Evolutionary conservation across 2,888 invertebrate species (phyloP), one percentile per base, ranked within the genome.

Genomic region (Drosophila anomalata): DNA sequence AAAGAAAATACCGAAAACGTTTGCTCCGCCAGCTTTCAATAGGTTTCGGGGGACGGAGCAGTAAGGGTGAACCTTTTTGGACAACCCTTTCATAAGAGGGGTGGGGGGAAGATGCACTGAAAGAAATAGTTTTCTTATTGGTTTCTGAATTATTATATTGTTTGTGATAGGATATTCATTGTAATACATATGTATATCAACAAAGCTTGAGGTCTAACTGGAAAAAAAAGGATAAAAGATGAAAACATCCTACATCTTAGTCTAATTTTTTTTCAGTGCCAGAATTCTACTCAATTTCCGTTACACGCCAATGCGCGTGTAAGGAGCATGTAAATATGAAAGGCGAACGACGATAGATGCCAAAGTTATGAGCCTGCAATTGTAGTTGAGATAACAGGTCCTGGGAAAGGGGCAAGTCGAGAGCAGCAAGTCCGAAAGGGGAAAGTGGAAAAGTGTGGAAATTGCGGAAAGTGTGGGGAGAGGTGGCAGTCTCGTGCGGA

Each of bases 291-390:
- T 81, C 81, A 73, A 80, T 83, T 84, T 81, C 82, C 79, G 82
- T 81, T 82, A 79, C 82, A 79, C 77, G 76, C 77, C 82, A 81
- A 76, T 82, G 82, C 82, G 82, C 85, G 79, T 84, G 77, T 82
- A 82, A 82, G 82, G 72, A 84, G 85, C 85, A 82, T 84, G 85
- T 82, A 82, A 79, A 81, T 81, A 83, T 75, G 78, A 80, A 76
- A 73, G 74, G 72, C 50, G 29, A 60, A 56, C 62, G 73, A 59
- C 83, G 66, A 79, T 71, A 54, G 84, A 83, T 80, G 81, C 71
- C 73, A 70, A 73, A 83, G 84, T 83, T 81, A 83, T 81, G 78
- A 80, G 78, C 73, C 75, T 78, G 71, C 78, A 81, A 81, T 81
- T 76, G 63, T 72, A 75, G 53, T 52, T 69, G 52, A 53, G 53